Evolutionary conservation across 2,113 vertebrate species (phyloP).

Genomic region (Falco punctatus): DNA sequence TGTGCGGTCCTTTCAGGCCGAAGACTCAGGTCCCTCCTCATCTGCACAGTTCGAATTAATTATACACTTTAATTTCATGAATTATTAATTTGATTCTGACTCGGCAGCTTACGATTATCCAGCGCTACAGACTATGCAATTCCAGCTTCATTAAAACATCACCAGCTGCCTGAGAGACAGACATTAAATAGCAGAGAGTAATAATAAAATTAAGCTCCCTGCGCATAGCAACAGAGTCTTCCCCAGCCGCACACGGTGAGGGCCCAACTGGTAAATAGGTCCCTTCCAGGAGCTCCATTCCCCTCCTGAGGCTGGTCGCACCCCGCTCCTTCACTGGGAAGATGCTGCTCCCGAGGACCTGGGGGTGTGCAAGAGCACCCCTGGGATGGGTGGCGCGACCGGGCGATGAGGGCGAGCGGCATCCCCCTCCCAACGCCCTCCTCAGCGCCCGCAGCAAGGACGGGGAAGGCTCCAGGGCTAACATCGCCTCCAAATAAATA

Average conservation of each 20-base stretch:
- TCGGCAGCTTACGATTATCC: slow-evolving; percentile 98
- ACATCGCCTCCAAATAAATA: slow-evolving; percentile 55
- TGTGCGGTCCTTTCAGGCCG: slow-evolving; percentile 46
- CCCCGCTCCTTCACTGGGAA: accelerated
- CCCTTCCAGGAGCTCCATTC: slow-evolving; percentile 30
- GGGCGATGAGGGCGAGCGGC: accelerated
- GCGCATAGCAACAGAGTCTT: slow-evolving; percentile 76
- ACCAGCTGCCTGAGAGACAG: slow-evolving; percentile 89
- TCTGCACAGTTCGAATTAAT: slow-evolving; percentile 90
- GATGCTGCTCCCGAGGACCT: neutral
- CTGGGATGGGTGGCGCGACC: neutral
- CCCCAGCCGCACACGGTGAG: slow-evolving; percentile 20
- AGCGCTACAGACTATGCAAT: slow-evolving; percentile 86
- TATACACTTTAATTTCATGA: slow-evolving; percentile 99
- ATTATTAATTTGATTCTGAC: slow-evolving; percentile 99
- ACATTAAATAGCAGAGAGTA: slow-evolving; percentile 87
- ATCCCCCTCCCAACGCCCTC: neutral
- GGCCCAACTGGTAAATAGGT: slow-evolving; percentile 54
- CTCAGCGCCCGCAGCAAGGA: neutral
- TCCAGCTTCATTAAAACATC: slow-evolving; percentile 97
- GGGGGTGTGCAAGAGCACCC: neutral
- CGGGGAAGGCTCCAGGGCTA: neutral
- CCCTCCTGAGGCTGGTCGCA: neutral
- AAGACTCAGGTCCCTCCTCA: slow-evolving; percentile 75
- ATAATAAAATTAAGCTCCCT: slow-evolving; percentile 88